These are phyloP conservation scores for Paraplagusia blochii DNA, from an alignment of 2,113 vertebrate genomes.

Conservation along the genomic window DNA sequence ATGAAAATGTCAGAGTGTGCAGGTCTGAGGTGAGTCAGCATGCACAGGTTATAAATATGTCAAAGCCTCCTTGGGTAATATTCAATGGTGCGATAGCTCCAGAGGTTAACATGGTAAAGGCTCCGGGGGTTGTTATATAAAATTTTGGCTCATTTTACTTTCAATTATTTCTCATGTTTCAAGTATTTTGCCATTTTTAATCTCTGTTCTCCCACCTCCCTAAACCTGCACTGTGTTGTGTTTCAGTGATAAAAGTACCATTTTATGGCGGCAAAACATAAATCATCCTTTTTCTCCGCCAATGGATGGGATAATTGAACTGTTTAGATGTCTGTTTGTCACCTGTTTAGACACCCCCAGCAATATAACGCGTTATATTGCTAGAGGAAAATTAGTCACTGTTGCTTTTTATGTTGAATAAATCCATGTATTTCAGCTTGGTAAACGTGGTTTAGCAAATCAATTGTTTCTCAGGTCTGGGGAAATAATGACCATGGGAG, in stretches of 20 bases:
- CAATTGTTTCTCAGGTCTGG: neutral
- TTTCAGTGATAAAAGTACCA: too few species aligned
- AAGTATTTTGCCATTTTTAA: too few species aligned
- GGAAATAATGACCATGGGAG: conserved; percentile 6
- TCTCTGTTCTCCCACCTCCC: too few species aligned
- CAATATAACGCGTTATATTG: neutral
- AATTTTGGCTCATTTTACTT: too few species aligned
- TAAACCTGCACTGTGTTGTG: too few species aligned
- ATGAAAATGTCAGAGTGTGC: conserved; percentile 34
- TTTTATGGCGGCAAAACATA: neutral
- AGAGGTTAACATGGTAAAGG: neutral
- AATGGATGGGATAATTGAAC: conserved; percentile 68
- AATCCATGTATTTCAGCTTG: conserved; percentile 1
- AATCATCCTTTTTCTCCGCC: conserved; percentile 52
- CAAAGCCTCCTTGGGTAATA: conserved; percentile 17
- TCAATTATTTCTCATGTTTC: too few species aligned
- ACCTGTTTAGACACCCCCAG: too few species aligned
- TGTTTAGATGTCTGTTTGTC: conserved; percentile 30
- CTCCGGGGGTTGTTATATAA: neutral
- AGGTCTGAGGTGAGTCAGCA: conserved; percentile 35
- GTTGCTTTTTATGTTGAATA: neutral
- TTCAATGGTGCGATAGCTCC: conserved; percentile 19
- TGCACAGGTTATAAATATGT: conserved; percentile 38
- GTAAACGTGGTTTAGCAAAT: conserved; percentile 17
- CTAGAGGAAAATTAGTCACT: neutral